Conservation (phyloP, 2,797 vertebrate genomes). For the Xyrichtys novacula region DNA sequence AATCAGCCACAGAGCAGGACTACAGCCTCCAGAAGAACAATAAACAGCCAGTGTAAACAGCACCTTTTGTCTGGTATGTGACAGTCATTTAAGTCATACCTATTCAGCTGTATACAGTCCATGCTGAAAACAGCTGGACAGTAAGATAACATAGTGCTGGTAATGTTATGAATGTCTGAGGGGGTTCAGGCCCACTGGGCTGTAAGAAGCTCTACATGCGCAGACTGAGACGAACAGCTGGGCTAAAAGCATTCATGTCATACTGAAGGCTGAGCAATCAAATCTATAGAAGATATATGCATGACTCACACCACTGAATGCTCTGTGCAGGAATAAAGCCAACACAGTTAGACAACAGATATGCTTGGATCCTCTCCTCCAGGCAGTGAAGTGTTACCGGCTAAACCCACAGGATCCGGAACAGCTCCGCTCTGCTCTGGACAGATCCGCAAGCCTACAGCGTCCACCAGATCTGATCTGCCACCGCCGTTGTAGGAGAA, state of each 20-base stretch:
- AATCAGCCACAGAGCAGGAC: no score
- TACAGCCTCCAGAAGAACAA: background rate
- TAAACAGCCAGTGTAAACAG: conserved; percentile 12
- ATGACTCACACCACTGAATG: conserved; percentile 66
- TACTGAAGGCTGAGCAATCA: conserved; percentile 67
- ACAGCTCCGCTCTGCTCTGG: no score
- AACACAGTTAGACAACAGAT: conserved; percentile 63
- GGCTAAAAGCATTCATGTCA: conserved; percentile 61
- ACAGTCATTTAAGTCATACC: conserved; percentile 1
- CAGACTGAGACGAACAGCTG: conserved; percentile 60
- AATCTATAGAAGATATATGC: conserved; percentile 59
- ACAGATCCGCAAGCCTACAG: no score
- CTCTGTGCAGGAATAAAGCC: conserved; percentile 44
- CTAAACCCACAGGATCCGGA: no score
- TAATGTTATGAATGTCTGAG: conserved; percentile 9
- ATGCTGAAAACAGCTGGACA: conserved; percentile 5
- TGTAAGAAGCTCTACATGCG: conserved; percentile 26
- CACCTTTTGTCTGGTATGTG: conserved; percentile 2
- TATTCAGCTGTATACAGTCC: conserved; percentile 26
- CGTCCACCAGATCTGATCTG: no score
- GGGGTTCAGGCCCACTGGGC: conserved; percentile 22
- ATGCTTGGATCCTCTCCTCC: conserved; percentile 37
- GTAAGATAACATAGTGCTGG: conserved; percentile 8
- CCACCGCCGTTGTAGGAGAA: no score
- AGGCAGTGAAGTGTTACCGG: background rate